Conservation (phyloP, 2,888 invertebrate genomes). For the Rhopalosiphum nymphaeae region DNA sequence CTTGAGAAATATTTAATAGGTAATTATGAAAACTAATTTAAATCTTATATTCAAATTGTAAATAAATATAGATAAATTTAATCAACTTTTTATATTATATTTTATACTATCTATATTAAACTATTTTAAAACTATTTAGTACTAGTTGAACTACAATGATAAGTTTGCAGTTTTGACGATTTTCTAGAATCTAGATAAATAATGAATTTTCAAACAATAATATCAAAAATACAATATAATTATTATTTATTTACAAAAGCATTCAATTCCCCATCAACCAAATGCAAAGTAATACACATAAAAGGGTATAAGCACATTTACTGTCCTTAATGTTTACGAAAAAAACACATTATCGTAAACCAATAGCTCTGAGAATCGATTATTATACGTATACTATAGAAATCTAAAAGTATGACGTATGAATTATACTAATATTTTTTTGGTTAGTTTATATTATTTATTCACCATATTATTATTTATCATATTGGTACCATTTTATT, state of each 20-base stretch:
- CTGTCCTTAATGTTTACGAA: background rate
- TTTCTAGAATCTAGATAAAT: background rate
- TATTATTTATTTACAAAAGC: background rate
- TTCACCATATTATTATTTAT: background rate
- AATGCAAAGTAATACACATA: background rate
- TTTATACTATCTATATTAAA: background rate
- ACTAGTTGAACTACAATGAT: background rate
- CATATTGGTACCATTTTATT: too few relatives aligned
- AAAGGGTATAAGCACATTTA: background rate
- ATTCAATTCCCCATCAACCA: background rate
- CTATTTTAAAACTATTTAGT: background rate
- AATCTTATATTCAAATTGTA: background rate
- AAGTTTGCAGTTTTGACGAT: background rate
- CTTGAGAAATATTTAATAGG: background rate
- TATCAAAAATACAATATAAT: background rate
- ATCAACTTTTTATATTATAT: background rate
- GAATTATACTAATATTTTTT: background rate
- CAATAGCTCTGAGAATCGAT: background rate
- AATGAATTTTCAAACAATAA: background rate
- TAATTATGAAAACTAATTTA: background rate
- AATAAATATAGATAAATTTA: background rate
- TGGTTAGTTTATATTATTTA: background rate
- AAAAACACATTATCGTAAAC: constrained; percentile 1
- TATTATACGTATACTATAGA: background rate
- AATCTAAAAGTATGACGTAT: background rate